phyloP scores from a whole-genome alignment of 2,113 vertebrate species.

The Mystacornis crossleyi region DNA sequence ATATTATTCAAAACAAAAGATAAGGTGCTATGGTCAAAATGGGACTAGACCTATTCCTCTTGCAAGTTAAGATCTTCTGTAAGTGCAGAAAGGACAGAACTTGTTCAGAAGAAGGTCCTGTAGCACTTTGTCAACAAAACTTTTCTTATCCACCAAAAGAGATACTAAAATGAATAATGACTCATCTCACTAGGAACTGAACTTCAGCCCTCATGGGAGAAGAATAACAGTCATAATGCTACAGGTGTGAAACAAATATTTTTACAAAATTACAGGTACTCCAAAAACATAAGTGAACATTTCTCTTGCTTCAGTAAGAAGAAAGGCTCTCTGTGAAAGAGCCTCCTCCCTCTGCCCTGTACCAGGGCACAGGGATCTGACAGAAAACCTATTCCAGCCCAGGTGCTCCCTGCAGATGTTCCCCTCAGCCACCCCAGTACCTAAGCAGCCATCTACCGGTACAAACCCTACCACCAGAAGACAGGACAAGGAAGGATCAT shows the following conservation, averaged over 20 bases:
- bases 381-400: not conserved
- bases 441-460: not conserved
- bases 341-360: not conserved
- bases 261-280: not conserved
- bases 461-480: not conserved
- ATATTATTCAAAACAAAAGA: not conserved
- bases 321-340: not conserved
- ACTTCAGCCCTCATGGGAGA: not conserved
- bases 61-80: not conserved
- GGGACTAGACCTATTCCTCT: not conserved
- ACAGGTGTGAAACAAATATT: not conserved
- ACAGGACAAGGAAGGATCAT: not conserved
- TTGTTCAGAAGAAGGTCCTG: not conserved
- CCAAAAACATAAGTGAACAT: not conserved
- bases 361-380: not conserved
- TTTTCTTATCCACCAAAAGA: not conserved
- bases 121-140: not conserved
- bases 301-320: not conserved
- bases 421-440: not conserved
- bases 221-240: not conserved
- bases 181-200: not conserved
- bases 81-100: not conserved
- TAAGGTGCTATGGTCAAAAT: not conserved
- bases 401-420: fast-evolving
- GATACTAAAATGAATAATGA: not conserved